These are phyloP conservation scores for Drosophila buzzatii DNA, from an alignment of 2,888 invertebrate genomes.

Conservation along the genomic window DNA sequence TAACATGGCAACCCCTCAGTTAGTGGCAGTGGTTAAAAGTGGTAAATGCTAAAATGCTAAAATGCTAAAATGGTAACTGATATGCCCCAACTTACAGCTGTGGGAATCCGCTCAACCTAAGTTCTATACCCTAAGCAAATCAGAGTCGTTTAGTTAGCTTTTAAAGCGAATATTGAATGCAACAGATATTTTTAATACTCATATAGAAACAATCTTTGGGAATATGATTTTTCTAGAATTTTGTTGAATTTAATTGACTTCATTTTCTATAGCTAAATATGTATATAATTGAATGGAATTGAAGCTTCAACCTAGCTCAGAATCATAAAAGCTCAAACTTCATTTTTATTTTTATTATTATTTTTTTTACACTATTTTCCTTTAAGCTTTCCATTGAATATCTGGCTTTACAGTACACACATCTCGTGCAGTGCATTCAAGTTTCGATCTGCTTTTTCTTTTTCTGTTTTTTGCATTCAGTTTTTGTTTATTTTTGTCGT, in stretches of 20 bases:
- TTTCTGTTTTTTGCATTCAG: constrained; percentile 5
- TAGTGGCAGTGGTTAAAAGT: constrained; percentile 51
- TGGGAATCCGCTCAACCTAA: constrained; percentile 42
- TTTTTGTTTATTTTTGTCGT: constrained; percentile 42
- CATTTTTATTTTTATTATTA: no score
- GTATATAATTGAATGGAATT: no score
- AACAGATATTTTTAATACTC: no score
- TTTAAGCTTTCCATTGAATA: neutral
- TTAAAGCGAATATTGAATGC: neutral
- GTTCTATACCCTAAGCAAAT: constrained; percentile 13
- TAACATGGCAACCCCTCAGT: constrained; percentile 57
- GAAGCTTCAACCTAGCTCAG: no score
- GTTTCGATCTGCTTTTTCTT: neutral
- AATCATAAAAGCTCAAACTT: no score
- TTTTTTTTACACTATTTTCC: neutral
- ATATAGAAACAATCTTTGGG: no score
- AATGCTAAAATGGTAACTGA: constrained; percentile 62
- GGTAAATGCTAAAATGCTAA: constrained; percentile 60
- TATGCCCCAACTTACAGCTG: constrained; percentile 40
- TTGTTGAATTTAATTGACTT: neutral
- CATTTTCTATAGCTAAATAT: neutral
- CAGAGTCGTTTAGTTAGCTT: no score
- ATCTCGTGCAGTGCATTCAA: neutral
- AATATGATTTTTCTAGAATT: neutral
- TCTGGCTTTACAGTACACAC: neutral